Conservation (phyloP, 2,797 vertebrate species). For the Botia almorhae region DNA sequence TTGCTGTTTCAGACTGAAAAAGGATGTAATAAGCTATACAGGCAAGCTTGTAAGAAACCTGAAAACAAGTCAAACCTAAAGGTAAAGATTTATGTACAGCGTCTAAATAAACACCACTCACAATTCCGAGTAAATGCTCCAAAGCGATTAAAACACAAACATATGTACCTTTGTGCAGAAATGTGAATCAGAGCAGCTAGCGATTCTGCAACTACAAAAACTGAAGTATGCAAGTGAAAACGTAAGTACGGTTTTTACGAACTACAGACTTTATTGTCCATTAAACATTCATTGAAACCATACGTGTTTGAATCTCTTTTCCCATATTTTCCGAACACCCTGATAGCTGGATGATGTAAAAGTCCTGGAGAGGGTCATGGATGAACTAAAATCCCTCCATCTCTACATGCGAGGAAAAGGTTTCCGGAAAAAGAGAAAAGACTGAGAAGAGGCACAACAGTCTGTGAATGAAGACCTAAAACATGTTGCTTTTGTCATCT, state of each 20-base stretch:
- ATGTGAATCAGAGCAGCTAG: slow-evolving; percentile 32
- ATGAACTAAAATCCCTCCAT: slow-evolving; percentile 59
- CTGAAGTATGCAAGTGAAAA: slow-evolving; percentile 34
- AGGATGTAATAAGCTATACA: slow-evolving; percentile 26
- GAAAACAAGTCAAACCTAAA: background rate
- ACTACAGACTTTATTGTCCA: background rate
- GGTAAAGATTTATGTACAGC: background rate
- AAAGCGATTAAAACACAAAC: background rate
- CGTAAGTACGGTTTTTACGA: slow-evolving; percentile 4
- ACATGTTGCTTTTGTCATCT: background rate
- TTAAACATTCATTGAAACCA: background rate
- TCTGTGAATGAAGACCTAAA: background rate
- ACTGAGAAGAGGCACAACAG: background rate
- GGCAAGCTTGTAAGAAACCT: background rate
- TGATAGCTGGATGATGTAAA: slow-evolving; percentile 42
- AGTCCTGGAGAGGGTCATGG: slow-evolving; percentile 47
- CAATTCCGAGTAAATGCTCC: background rate
- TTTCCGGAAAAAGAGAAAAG: slow-evolving; percentile 36
- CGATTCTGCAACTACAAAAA: slow-evolving; percentile 49
- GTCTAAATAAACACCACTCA: background rate
- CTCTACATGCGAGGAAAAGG: slow-evolving; percentile 52
- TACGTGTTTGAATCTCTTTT: background rate
- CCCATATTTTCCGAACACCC: background rate
- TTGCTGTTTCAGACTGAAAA: slow-evolving; percentile 43
- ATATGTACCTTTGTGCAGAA: slow-evolving; percentile 21